phyloP scores from a whole-genome alignment of 2,113 vertebrate species.

The Upupa epops region DNA sequence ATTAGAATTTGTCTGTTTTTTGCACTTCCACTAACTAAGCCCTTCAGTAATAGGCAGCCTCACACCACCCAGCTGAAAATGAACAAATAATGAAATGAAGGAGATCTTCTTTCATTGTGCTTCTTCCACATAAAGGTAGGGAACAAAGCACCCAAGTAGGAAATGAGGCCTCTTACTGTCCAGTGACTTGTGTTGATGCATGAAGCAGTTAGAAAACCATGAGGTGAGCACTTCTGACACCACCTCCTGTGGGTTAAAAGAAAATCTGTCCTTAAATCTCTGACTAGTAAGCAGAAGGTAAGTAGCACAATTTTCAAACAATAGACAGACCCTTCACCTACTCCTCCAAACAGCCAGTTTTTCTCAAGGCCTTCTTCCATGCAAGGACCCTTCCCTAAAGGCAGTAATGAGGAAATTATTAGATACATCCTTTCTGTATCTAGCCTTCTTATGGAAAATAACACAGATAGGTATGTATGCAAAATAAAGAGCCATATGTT shows the following conservation, averaged over 20 bases:
- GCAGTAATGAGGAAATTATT: neutral
- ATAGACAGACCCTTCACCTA: neutral
- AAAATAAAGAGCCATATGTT: neutral
- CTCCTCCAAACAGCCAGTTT: neutral
- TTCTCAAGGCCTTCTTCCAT: neutral
- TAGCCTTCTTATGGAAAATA: neutral
- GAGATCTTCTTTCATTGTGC: neutral
- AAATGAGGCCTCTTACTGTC: neutral
- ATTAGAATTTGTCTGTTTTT: neutral
- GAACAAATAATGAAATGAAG: neutral
- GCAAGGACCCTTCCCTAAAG: neutral
- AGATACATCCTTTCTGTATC: neutral
- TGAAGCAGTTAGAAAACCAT: neutral
- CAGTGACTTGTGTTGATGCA: neutral
- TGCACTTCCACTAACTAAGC: neutral
- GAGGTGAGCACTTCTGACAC: neutral
- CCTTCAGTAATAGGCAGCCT: neutral
- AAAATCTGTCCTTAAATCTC: neutral
- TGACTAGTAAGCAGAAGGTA: neutral
- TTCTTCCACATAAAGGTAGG: neutral
- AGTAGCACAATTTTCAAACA: neutral
- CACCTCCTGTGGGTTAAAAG: neutral
- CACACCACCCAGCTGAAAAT: neutral
- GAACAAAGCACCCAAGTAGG: neutral
- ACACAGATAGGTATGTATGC: neutral